phyloP scores from a whole-genome alignment of 2,797 vertebrate genomes.

The Aldrovandia affinis region DNA sequence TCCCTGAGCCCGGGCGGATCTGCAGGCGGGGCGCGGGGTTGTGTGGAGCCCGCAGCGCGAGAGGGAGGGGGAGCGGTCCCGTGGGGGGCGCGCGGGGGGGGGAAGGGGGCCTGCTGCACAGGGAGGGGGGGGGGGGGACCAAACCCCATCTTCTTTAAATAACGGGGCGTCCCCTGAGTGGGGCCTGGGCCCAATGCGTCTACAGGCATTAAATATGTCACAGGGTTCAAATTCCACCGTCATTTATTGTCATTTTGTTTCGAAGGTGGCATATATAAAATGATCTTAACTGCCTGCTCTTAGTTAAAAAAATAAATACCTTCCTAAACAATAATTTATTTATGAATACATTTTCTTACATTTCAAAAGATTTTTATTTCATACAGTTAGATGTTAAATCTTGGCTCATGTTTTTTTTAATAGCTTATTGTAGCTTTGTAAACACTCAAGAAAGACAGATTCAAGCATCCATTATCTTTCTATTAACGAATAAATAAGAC shows the following conservation, averaged over 20 bases:
- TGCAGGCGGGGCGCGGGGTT: conserved; percentile 41
- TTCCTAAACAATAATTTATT: neutral
- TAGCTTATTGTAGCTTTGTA: neutral
- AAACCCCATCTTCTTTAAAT: conserved; percentile 2
- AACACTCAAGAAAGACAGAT: neutral
- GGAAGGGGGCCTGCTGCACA: neutral
- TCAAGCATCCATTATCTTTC: neutral
- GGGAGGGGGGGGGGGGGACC: neutral
- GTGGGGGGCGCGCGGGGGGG: neutral
- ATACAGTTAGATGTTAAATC: no score
- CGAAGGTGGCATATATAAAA: neutral
- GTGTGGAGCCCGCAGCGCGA: neutral
- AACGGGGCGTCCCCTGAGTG: neutral
- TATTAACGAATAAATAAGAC: neutral
- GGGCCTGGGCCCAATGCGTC: neutral
- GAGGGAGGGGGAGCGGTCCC: neutral
- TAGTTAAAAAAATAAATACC: neutral
- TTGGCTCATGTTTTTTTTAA: no score
- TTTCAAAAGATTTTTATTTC: no score
- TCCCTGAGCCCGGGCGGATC: neutral
- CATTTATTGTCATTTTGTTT: neutral
- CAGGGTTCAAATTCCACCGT: neutral
- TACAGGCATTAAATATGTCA: neutral
- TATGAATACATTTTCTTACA: no score
- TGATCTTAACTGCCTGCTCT: neutral